Evolutionary conservation across 2,113 vertebrate genomes (phyloP), one percentile per base, ranked within the genome.

Genomic region (Campylomormyrus tamandua): DNA sequence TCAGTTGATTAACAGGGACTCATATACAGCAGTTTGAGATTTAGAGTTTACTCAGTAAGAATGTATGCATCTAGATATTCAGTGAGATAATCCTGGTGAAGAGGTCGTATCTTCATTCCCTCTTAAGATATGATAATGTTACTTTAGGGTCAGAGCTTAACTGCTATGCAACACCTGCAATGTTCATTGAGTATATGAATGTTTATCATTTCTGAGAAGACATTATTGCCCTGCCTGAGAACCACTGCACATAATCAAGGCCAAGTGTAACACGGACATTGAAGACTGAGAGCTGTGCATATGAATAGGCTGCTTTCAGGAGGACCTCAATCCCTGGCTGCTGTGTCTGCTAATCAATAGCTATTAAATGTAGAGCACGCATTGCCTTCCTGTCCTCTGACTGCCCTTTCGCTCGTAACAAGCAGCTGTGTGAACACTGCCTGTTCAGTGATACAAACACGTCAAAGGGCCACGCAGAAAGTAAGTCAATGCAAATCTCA

Each of bases 361-460:
- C 90, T 90, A 88, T 89, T 90, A 90, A 90, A 89, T 90, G 87
- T 89, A 90, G 89, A 66, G 66, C 88, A 89, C 49, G 62, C 88
- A 77, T 86, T 19, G 86, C 90, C 88, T 83, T 86, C 84, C 83
- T 89, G 80, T 90, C 91, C 90, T 92, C 89, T 88, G 89, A 88
- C 80, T 90, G 90, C 91, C 90, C 88, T 91, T 86, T 87, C 46
- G 53, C 74, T 84, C 83, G 74, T 80, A 91, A 90, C 89, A 90
- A 89, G 88, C 62, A 84, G 88, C 84, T 83, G 19, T 58, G 62
- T 46, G 70, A 42, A 58, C 87, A 56, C 56, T 42, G 87, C n/a
- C 45, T 39, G 45, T 83, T 89, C 89, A 83, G 70, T 15, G 53
- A 62, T 42, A 77, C 58, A 74, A 87, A 80, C 66, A 83, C 83